A percentile compares a stretch with the other conserved stretches of the same genome.
These are phyloP conservation scores for Barbus barbus DNA, from an alignment of 2,113 vertebrate species.

Conservation along the genomic window DNA sequence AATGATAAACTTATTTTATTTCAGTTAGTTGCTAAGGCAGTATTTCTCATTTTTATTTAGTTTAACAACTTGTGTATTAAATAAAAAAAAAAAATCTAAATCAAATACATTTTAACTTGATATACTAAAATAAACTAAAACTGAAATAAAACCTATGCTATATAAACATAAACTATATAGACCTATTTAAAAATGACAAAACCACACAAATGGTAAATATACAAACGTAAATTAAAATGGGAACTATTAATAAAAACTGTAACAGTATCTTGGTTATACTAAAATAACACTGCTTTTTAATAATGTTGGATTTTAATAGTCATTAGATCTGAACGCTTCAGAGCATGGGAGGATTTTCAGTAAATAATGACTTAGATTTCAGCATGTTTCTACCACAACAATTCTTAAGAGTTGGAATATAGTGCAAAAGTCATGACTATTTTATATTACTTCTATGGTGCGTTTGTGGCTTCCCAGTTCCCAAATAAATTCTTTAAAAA, in stretches of 20 bases:
- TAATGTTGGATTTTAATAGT: neutral
- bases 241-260: too few relatives aligned
- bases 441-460: neutral
- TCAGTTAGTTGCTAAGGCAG: neutral
- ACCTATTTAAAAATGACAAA: too few relatives aligned
- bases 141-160: too few relatives aligned
- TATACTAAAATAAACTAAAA: neutral
- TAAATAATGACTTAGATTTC: neutral
- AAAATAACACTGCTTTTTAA: neutral
- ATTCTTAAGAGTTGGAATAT: neutral
- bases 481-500: neutral
- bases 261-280: neutral
- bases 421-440: neutral
- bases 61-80: too few relatives aligned
- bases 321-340: neutral
- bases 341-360: neutral
- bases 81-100: too few relatives aligned
- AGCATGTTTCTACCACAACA: neutral
- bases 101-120: neutral
- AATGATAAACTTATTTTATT: neutral
- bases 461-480: neutral
- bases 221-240: too few relatives aligned
- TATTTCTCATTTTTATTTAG: neutral
- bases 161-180: too few relatives aligned
- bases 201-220: too few relatives aligned